Percentiles rank a stretch among this genome's conserved stretches.
Conservation (phyloP, 2,888 invertebrate genomes). For the Adineta ricciae region DNA sequence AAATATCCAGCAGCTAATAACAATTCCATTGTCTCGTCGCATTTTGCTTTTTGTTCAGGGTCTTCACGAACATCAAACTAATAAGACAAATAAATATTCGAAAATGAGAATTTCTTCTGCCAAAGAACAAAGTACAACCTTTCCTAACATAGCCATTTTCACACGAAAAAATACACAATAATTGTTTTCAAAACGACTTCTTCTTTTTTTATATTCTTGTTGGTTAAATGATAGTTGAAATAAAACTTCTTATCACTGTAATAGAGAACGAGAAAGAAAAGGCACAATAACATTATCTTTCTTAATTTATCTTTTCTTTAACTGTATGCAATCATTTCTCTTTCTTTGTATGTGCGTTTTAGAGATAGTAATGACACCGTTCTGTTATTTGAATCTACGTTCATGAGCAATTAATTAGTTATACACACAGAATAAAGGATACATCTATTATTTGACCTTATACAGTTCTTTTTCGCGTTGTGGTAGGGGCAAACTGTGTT, state of each 20-base stretch:
- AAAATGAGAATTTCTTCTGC: too few relatives aligned
- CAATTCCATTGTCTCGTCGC: slow-evolving; percentile 68
- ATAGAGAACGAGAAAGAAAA: too few relatives aligned
- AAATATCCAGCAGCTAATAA: slow-evolving; percentile 89
- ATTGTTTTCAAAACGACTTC: too few relatives aligned
- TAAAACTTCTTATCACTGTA: too few relatives aligned
- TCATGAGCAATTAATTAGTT: not conserved
- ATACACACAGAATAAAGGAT: not conserved
- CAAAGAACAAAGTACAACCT: too few relatives aligned
- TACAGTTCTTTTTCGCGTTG: not conserved
- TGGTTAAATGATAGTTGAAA: too few relatives aligned
- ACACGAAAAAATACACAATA: too few relatives aligned
- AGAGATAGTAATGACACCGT: not conserved
- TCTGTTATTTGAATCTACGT: not conserved
- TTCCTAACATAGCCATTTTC: too few relatives aligned
- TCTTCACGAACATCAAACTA: slow-evolving; percentile 33
- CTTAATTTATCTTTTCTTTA: too few relatives aligned
- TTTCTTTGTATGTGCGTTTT: not conserved
- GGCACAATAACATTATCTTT: too few relatives aligned
- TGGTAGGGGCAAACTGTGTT: not conserved
- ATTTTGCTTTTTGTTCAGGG: slow-evolving; percentile 36
- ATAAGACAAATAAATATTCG: not conserved
- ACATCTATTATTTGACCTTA: slow-evolving; percentile 3
- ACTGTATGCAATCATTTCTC: not conserved
- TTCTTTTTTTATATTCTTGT: too few relatives aligned